Conservation (phyloP, 2,888 invertebrate genomes). For the Diabrotica balteata region DNA sequence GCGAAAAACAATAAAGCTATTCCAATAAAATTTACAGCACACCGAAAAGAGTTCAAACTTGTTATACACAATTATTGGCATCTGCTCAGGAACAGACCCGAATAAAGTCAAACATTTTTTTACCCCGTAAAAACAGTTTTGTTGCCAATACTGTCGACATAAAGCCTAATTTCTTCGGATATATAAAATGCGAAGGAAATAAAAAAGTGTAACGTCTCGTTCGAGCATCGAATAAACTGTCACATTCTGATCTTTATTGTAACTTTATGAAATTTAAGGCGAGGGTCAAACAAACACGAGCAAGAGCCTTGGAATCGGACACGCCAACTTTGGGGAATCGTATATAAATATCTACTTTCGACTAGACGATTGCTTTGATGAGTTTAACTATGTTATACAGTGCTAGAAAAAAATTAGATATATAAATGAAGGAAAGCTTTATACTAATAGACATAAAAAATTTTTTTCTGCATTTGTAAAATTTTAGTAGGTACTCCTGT, state of each 20-base stretch:
- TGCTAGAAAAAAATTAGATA: no score
- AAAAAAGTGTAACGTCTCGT: conserved; percentile 4
- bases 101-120: background rate
- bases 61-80: background rate
- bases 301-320: background rate
- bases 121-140: background rate
- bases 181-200: conserved; percentile 2
- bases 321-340: background rate
- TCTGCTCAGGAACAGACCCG: background rate
- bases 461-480: no score
- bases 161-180: background rate
- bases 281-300: background rate
- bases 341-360: background rate
- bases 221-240: conserved; percentile 4
- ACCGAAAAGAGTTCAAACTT: no score
- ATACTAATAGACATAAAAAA: no score
- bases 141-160: background rate
- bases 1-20: no score
- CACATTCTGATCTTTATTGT: conserved; percentile 6
- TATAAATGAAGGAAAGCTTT: no score
- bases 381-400: background rate
- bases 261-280: conserved; percentile 8
- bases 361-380: background rate
- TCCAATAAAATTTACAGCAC: no score
- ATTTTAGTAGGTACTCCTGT: no score